Evolutionary conservation across 2,797 vertebrate genomes (phyloP), one percentile per base, ranked within the genome.

Genomic region (Rhinogobio ventralis): DNA sequence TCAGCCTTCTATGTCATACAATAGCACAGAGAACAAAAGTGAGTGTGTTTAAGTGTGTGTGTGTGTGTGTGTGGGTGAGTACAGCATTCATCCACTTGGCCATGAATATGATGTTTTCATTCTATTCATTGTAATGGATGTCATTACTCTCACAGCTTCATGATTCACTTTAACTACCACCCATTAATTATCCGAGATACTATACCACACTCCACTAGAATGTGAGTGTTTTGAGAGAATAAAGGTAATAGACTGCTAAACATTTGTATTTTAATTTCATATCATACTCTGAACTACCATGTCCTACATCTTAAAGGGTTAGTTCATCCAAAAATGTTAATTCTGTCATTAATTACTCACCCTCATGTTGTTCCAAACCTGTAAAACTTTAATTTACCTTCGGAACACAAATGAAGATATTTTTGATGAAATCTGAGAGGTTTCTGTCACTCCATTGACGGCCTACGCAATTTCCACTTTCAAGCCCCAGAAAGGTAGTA

Each of bases 1-100:
- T 78, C 97, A 95, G 79, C 90, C 92, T 83, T 87, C 93, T 2
- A 89, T 94, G 85, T 90, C 96, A 30, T 90, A 96, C 30, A 87
- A 62, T 64, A 81, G 82, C 74, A 69, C 64, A 51, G 77, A 84
- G 42, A 86, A 79, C n/a, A 68, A 81, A 78, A 51, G 84, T 88
- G 45, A 84, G 77, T 68, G 57, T 81, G 78, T 77, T 15, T 53
- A 36, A 71, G 42, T 80, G 15, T 74, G 25, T 81, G 6, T 77
- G 28, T 71, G 49, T 69, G 46, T 67, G 67, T 67, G 33, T 45
- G 46, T 49, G 20, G 72, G 62, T 62, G 79, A 71, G 46, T 49
- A 23, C 33, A 81, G 45, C 51, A 84, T 85, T 77, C 62, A 72
- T 83, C 36, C 36, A 23, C 69, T n/a, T 64, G 51, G 42, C 51